These are phyloP conservation scores for Silvanus unidentatus DNA, from an alignment of 2,888 invertebrate genomes.

Conservation along the genomic window DNA sequence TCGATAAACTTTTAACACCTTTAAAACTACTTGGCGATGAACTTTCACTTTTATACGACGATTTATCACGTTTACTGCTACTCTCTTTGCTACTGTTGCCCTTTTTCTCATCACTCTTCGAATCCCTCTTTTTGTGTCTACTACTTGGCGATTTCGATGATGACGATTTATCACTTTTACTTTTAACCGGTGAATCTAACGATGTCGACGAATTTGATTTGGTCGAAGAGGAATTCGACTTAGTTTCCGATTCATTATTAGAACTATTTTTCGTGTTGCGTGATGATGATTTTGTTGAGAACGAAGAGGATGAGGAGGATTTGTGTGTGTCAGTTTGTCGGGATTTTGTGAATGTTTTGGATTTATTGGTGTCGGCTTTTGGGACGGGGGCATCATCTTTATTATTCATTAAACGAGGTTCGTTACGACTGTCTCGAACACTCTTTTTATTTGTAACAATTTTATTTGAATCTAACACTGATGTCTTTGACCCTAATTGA, in stretches of 20 bases:
- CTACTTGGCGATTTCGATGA: slow-evolving; percentile 26
- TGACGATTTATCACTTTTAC: slow-evolving; percentile 29
- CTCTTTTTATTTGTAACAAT: slow-evolving; percentile 43
- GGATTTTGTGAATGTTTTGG: slow-evolving; percentile 32
- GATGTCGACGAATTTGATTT: slow-evolving; percentile 32
- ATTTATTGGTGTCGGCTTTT: slow-evolving; percentile 27
- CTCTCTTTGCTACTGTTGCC: slow-evolving; percentile 11
- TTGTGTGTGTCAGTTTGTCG: slow-evolving; percentile 18
- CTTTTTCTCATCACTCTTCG: slow-evolving; percentile 25
- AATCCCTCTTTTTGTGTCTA: slow-evolving; percentile 28
- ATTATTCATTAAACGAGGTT: slow-evolving; percentile 44
- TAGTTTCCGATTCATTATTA: slow-evolving; percentile 11
- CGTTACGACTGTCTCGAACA: slow-evolving; percentile 42
- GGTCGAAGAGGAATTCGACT: slow-evolving; percentile 39
- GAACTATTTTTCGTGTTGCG: slow-evolving; percentile 7
- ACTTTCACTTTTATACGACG: slow-evolving; percentile 18
- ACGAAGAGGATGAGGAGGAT: neutral
- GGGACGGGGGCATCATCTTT: slow-evolving; percentile 37
- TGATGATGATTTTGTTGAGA: neutral
- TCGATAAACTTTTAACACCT: slow-evolving; percentile 53
- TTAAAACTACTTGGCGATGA: slow-evolving; percentile 47
- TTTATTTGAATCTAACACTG: slow-evolving; percentile 42
- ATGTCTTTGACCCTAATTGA: slow-evolving; percentile 38
- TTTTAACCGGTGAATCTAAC: slow-evolving; percentile 42
- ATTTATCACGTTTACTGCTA: slow-evolving; percentile 3